These are phyloP conservation scores for Phrynocephalus forsythii DNA, from an alignment of 2,797 vertebrate species.

Conservation along the genomic window DNA sequence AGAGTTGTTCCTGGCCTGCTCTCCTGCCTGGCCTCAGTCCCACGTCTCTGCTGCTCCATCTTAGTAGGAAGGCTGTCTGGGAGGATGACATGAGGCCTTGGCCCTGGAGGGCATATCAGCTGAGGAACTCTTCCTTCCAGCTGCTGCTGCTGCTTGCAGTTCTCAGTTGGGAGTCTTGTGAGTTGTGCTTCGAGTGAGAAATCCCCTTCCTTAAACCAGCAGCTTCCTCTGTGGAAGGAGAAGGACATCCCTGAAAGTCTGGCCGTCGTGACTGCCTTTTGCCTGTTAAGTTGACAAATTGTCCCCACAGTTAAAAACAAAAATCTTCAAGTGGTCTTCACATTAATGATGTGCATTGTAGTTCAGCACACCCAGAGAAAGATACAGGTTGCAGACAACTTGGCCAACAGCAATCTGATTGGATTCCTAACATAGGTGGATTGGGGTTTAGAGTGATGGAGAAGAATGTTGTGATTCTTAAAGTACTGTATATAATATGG, in stretches of 20 bases:
- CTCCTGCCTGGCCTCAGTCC: neutral
- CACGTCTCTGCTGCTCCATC: neutral
- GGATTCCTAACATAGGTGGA: neutral
- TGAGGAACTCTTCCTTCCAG: neutral
- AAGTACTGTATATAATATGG: too few relatives aligned
- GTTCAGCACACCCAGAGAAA: neutral
- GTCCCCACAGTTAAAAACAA: neutral
- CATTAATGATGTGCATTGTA: neutral
- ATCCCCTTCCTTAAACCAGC: neutral
- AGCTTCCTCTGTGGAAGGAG: neutral
- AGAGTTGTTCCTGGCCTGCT: neutral
- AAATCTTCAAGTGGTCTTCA: too few relatives aligned
- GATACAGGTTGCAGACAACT: neutral
- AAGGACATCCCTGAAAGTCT: neutral
- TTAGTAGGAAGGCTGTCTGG: neutral
- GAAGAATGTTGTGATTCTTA: too few relatives aligned
- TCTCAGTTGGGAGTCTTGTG: neutral
- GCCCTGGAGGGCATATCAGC: neutral
- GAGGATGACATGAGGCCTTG: neutral
- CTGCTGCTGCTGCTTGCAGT: neutral
- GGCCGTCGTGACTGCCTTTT: too few relatives aligned
- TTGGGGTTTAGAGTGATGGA: too few relatives aligned
- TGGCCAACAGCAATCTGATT: neutral
- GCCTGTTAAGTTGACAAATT: neutral
- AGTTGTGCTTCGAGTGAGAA: neutral